Evolutionary conservation across 2,888 invertebrate species (phyloP), one percentile per base, ranked within the genome.

Genomic region (Drosophila affinis): DNA sequence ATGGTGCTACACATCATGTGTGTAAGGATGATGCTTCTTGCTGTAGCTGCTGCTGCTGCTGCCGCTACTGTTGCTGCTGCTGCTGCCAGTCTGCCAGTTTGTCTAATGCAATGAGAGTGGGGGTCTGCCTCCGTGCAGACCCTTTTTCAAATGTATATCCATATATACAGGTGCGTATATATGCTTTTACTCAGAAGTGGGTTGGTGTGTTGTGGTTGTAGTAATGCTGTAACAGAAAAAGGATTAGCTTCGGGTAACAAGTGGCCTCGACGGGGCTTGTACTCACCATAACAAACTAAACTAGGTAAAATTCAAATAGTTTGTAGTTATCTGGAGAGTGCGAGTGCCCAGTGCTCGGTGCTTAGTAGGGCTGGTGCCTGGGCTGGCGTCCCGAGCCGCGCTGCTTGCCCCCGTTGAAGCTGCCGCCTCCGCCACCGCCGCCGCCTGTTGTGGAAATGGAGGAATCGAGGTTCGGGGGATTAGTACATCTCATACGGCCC

Each of bases 301-400:
- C 83, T 88, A 77, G 73, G 78, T 78, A 80, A 88, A 83, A 88
- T 88, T 83, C 84, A 83, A 88, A 78, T 84, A 81, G 88, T 84
- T 86, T 84, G 87, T 73, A 79, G 72, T 83, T 83, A 87, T 84
- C 81, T 69, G 72, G 70, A 83, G 60, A 81, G 64, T 55, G 67
- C 62, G 71, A 67, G 52, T 69, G 57, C 69, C 67, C 67, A 68
- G 57, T 64, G 63, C 56, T 56, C 54, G 21, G 10, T 47, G 18
- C 9, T 80, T 96, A 96, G 93, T 97, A 97, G 92, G 97, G 97
- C 93, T 96, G 96, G 94, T 96, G 96, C 95, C 97, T 95, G 93
- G 96, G 96, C 93, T 96, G 96, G 90, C 95, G 94, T 91, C 95
- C 95, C 79, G 95, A 94, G 91, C 96, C 96, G 92, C 96, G 95